Evolutionary conservation across 2,888 invertebrate genomes (phyloP).

Genomic region (Herminia tarsipennalis): DNA sequence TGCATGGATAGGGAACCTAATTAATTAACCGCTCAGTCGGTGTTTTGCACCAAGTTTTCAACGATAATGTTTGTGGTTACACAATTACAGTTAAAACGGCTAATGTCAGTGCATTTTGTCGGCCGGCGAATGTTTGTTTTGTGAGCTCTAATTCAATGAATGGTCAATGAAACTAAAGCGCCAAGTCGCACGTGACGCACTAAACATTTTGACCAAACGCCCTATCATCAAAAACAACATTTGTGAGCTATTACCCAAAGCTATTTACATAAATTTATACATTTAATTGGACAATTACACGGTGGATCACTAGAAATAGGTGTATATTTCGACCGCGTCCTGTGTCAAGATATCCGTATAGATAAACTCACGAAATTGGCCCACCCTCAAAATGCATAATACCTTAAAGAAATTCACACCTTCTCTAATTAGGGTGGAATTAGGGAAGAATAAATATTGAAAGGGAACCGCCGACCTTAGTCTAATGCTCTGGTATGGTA

Average conservation of each 20-base stretch:
- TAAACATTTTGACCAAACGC: slow-evolving; percentile 45
- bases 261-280: slow-evolving; percentile 79
- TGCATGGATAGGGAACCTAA: slow-evolving; percentile 62
- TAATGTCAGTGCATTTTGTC: slow-evolving; percentile 2
- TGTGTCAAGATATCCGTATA: slow-evolving; percentile 68
- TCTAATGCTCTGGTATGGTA: slow-evolving; percentile 53
- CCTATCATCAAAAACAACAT: slow-evolving; percentile 29
- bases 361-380: slow-evolving; percentile 68
- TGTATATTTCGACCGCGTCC: slow-evolving; percentile 73
- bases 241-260: slow-evolving; percentile 43
- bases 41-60: slow-evolving; percentile 32
- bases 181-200: slow-evolving; percentile 8
- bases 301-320: slow-evolving; percentile 63
- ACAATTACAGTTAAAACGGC: slow-evolving; percentile 16
- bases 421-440: slow-evolving; percentile 79
- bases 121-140: slow-evolving; percentile 7
- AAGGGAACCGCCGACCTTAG: slow-evolving; percentile 58
- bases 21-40: slow-evolving; percentile 58
- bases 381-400: slow-evolving; percentile 75
- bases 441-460: slow-evolving; percentile 75
- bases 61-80: slow-evolving; percentile 10
- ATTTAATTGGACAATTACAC: slow-evolving; percentile 83
- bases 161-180: slow-evolving; percentile 12
- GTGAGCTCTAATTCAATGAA: slow-evolving; percentile 4
- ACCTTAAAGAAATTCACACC: slow-evolving; percentile 81